Evolutionary conservation across 2,113 vertebrate genomes (phyloP).

Genomic region (Micromys minutus): DNA sequence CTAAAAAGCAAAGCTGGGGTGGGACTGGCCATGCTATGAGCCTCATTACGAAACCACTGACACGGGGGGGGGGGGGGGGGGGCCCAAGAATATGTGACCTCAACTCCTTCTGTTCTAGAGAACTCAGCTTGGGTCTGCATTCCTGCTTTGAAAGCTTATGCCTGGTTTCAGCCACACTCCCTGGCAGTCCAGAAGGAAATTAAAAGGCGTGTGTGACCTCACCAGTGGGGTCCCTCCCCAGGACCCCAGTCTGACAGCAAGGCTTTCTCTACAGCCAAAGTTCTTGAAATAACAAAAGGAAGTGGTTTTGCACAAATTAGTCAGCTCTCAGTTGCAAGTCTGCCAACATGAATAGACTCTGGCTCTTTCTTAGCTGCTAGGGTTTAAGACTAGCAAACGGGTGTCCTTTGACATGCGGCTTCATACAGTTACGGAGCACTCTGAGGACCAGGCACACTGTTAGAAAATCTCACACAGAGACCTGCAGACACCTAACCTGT

Average conservation of each 20-base stretch:
- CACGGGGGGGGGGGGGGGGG: not conserved
- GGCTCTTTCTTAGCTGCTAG: not conserved
- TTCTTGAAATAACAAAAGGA: not conserved
- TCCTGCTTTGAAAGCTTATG: slow-evolving; percentile 48
- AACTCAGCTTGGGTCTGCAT: not conserved
- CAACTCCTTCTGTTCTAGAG: slow-evolving; percentile 47
- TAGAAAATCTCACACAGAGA: not conserved
- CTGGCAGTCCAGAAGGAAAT: slow-evolving; percentile 66
- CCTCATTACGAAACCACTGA: not conserved
- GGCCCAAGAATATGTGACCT: slow-evolving; percentile 49
- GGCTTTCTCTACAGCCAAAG: slow-evolving; percentile 37
- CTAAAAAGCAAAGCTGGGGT: not conserved
- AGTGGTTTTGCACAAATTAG: not conserved
- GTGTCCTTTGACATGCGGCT: not conserved
- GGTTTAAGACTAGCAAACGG: slow-evolving; percentile 11
- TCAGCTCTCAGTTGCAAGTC: not conserved
- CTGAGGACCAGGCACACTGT: not conserved
- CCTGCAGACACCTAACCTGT: not conserved
- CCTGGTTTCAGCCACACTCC: slow-evolving; percentile 56
- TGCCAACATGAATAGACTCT: not conserved
- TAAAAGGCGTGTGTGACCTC: slow-evolving; percentile 66
- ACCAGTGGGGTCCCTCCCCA: slow-evolving; percentile 69
- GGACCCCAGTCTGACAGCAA: slow-evolving; percentile 5
- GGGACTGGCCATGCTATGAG: not conserved
- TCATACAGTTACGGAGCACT: not conserved